Base-by-base conservation (phyloP, 2,888 invertebrate genomes). In the Agriopis leucophaearia region DNA sequence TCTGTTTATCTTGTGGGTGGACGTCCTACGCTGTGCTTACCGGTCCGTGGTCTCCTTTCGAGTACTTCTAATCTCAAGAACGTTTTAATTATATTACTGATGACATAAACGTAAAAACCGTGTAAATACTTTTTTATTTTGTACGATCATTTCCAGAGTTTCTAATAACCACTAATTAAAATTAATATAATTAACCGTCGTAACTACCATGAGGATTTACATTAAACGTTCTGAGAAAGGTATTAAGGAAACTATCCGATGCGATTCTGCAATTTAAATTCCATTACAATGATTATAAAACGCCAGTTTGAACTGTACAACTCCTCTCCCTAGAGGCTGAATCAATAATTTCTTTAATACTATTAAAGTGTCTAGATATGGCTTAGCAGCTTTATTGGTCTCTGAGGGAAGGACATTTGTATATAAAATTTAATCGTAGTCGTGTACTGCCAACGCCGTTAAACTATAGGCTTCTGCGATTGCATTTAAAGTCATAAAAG, bases 281-380 rank as follows among this genome's bases (percentile, higher is more conserved):
- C 87, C 84, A 89, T 88, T 89, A 87, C 83, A 85, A 80, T 84
- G 82, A 85, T 87, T 88, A 87, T 88, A 87, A 88, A 88, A 89
- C 85, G 87, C 82, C 84, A 86, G 88, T 88, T 88, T 83, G 79
- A 85, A 83, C 81, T 83, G 81, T 83, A 81, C 83, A 81, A 81
- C 27, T 40, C 8, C 75, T 75, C 68, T 70, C 76, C 74, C 66
- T 71, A 67, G 78, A 73, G 72, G 74, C 73, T 64, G 74, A 73
- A 74, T 74, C 77, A 78, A 81, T 84, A 81, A 81, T 85, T 83
- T 81, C 78, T 77, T 76, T 76, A 27, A 78, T 61, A 77, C 75
- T 77, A 72, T 77, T 72, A 74, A 65, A 75, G 70, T 76, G 68
- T 71, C 69, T 67, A 69, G 70, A 74, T 76, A 75, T 78, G 64